Evolutionary conservation across 2,888 invertebrate genomes (phyloP).

Genomic region (Nephrotoma guestfalica): DNA sequence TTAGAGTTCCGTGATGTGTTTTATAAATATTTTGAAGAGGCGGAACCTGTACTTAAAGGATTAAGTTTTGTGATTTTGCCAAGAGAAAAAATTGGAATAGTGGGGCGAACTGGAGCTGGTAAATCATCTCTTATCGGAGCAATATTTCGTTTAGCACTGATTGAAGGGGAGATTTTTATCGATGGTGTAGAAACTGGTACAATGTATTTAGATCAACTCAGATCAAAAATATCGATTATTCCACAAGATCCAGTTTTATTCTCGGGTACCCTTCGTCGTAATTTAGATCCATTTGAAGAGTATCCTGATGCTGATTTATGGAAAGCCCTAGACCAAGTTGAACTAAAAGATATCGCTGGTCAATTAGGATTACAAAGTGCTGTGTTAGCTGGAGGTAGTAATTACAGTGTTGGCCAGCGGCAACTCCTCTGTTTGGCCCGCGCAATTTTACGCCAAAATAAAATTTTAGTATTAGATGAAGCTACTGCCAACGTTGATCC

Average conservation of each 20-base stretch:
- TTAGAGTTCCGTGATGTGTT: constrained; percentile 36
- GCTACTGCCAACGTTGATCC: constrained; percentile 50
- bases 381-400: constrained; percentile 41
- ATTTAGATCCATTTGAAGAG: constrained; percentile 61
- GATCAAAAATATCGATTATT: constrained; percentile 46
- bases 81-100: constrained; percentile 44
- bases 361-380: constrained; percentile 37
- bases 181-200: constrained; percentile 46
- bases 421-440: constrained; percentile 69
- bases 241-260: constrained; percentile 39
- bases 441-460: constrained; percentile 62
- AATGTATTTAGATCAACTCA: constrained; percentile 44
- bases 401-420: constrained; percentile 47
- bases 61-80: constrained; percentile 40
- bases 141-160: constrained; percentile 39
- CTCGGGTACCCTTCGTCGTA: constrained; percentile 39
- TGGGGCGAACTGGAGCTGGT: constrained; percentile 55
- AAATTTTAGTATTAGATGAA: constrained; percentile 56
- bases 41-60: constrained; percentile 64
- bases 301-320: constrained; percentile 53
- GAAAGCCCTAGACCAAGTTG: constrained; percentile 57
- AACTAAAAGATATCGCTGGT: constrained; percentile 38
- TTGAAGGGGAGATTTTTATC: constrained; percentile 50
- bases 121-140: constrained; percentile 55
- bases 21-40: constrained; percentile 60